Conservation (phyloP, 2,113 vertebrate genomes). For the Echinops telfairi region DNA sequence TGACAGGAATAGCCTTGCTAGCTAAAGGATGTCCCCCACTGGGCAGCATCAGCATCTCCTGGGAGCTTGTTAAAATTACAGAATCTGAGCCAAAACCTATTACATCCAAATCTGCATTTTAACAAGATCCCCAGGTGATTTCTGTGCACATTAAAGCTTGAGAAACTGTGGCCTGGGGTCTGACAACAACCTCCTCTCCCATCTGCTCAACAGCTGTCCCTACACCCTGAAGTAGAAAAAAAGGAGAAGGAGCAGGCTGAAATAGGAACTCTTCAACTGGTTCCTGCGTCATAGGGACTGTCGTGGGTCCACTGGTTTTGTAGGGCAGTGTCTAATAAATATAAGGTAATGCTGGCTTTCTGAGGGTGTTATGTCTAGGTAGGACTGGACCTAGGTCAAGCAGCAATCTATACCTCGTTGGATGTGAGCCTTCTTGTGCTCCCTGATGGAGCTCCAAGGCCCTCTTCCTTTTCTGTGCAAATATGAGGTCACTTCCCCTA, state of each 20-base stretch:
- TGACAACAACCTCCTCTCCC: neutral
- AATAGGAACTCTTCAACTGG: constrained; percentile 45
- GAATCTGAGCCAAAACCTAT: neutral
- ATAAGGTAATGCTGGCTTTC: neutral
- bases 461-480: neutral
- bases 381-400: neutral
- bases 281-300: neutral
- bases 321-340: neutral
- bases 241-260: neutral
- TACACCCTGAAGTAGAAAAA: constrained; percentile 26
- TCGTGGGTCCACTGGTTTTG: constrained; percentile 14
- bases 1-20: neutral
- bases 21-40: neutral
- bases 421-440: neutral
- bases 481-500: neutral
- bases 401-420: constrained; percentile 7
- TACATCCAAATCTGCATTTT: constrained; percentile 41
- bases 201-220: constrained; percentile 34
- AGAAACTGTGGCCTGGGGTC: neutral
- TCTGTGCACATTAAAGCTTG: neutral
- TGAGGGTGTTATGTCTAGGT: neutral
- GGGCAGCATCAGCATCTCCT: neutral
- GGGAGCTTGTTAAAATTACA: constrained; percentile 18
- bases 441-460: neutral
- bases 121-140: constrained; percentile 3